Evolutionary conservation across 1,140 invertebrate genomes (phyloP), one percentile per base, ranked within the genome.

Genomic region (Drosophila ananassae): DNA sequence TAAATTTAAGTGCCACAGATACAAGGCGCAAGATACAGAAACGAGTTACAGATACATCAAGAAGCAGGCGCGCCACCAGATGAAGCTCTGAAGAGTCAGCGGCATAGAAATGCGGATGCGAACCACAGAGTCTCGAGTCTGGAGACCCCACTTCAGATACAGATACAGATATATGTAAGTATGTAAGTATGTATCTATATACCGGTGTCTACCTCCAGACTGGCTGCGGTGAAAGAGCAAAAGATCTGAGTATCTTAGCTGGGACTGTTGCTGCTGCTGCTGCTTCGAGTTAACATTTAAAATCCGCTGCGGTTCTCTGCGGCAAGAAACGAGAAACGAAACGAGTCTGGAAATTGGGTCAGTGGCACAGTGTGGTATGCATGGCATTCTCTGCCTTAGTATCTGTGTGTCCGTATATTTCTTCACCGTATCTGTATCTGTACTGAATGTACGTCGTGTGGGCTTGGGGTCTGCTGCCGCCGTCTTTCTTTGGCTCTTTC

Each of bases 351-450:
- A 87, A 89, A 90, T 79, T 90, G 78, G 89, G 89, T 90, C 89
- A 90, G 89, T 90, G 89, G 89, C 83, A 90, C 89, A 90, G 77
- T 80, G 89, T 87, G 83, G 77, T 80, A 87, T 87, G 83, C 84
- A 89, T 83, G 83, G 78, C 75, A 85, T 87, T 77, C 62, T 85
- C 39, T 28, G 80, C 73, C 52, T 54, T 37, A 69, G 73, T 83
- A 67, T 66, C 32, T 9, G 32, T 69, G 30, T 55, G 37, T 51
- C 58, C 34, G 74, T 77, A 57, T 69, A 41, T 66, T 77, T 25
- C 17, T 17, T 17, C 17, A 1, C 17, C 34, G 48, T 55, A 59
- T 34, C 28, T 76, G 59, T 62, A 44, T 58, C 67, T 68, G 53
- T 79, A 32, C 50, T 22, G 56, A 41, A 52, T 24, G 44, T 71